Evolutionary conservation across 1,140 invertebrate species (phyloP).

Genomic region (Drosophila dunni): DNA sequence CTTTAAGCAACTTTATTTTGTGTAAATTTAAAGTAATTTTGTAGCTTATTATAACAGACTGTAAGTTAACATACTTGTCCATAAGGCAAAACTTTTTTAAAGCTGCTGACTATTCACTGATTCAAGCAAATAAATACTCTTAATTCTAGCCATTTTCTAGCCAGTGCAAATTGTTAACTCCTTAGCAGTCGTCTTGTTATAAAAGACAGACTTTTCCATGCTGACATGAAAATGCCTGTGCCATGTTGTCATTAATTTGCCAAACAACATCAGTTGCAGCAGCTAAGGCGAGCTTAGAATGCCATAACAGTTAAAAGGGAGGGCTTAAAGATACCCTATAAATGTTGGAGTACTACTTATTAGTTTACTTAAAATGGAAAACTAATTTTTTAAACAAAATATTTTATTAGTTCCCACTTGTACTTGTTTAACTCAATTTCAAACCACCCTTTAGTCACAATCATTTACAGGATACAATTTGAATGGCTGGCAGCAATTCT

Average conservation of each 20-base stretch:
- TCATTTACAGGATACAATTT: constrained; percentile 30
- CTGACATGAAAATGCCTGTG: constrained; percentile 62
- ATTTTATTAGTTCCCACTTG: too few relatives aligned
- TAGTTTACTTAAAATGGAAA: too few relatives aligned
- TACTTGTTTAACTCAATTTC: background rate
- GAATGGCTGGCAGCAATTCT: constrained; percentile 48
- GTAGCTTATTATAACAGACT: too few relatives aligned
- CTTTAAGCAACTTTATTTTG: too few relatives aligned
- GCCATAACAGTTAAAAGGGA: background rate
- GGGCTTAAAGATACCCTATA: constrained; percentile 2
- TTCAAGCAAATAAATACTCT: background rate
- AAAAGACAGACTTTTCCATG: constrained; percentile 41
- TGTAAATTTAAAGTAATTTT: too few relatives aligned
- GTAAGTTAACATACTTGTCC: too few relatives aligned
- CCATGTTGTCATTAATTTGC: constrained; percentile 71
- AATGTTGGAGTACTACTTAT: background rate
- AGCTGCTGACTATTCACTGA: too few relatives aligned
- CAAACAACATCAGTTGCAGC: constrained; percentile 36
- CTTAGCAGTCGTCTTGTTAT: constrained; percentile 10
- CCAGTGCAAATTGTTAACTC: constrained; percentile 41
- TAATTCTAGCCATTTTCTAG: background rate
- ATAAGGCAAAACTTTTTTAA: too few relatives aligned
- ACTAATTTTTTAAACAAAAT: too few relatives aligned
- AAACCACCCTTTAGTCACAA: background rate
- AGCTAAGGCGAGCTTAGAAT: constrained; percentile 15